Base-by-base conservation (phyloP, 2,888 invertebrate species). In the Pyrrhosoma nymphula region DNA sequence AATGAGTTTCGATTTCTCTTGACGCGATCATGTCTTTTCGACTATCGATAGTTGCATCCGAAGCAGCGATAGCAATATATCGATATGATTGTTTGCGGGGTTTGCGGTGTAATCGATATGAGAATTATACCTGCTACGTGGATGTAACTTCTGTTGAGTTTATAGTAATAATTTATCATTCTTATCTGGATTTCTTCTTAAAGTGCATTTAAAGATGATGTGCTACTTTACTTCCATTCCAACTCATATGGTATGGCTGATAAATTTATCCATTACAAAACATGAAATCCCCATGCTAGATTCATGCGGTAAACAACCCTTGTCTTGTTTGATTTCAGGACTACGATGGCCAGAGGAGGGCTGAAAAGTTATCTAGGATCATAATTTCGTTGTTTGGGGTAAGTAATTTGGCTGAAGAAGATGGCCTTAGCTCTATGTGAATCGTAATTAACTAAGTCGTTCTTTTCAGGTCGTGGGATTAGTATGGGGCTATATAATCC, bases 361-460 rank as follows among this genome's bases (percentile, higher is more conserved):
- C 99, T 0, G 99, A 99, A 97, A 98, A 98, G 96, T 97, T 99
- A 95, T 99, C 99, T 90, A 98, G 99, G 96, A 98, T 99, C 26
- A 99, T 99, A 95, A 99, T 99, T 95, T 98, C 99, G 20, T 97
- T 99, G 90, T 99, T 99, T 97, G 99, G 99, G 95, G 98, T 98
- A 97, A 97, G 97, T 97, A 30, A 75, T 12, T 26, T 35, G 0
- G 56, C n/a, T 35, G 10, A 90, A 35, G 56, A 23, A 56, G 47
- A 1, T 56, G n/a, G 23, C 63, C 0, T 91, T 3, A 26, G 35
- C 30, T 95, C 55, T 39, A 2, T 56, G 8, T 35, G 30, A n/a
- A 95, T 23, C 18, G 63, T 82, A 69, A 16, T 16, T 88, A 75
- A 82, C 91, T 1, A 82, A 14, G 95, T 47, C 18, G 95, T 95